phyloP scores from a whole-genome alignment of 2,888 invertebrate species.

The Drosophila quinaria region DNA sequence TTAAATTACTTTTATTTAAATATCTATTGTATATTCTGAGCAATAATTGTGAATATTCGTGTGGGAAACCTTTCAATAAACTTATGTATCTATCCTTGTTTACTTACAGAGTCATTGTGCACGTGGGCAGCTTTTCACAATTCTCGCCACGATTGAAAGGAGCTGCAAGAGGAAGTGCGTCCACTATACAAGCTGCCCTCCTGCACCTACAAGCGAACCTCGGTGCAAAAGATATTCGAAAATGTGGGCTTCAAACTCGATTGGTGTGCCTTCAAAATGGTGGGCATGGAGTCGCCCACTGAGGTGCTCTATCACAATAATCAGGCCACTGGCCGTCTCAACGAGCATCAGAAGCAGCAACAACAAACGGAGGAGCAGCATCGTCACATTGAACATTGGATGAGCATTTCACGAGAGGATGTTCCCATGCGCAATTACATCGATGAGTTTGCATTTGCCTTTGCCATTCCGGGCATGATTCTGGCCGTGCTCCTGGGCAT shows the following conservation, averaged over 20 bases:
- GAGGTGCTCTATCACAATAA: conserved; percentile 85
- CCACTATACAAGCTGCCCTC: conserved; percentile 92
- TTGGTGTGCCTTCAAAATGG: conserved; percentile 95
- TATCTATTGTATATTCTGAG: too few species aligned
- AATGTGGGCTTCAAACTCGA: conserved; percentile 92
- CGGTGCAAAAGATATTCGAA: conserved; percentile 93
- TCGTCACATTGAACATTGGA: conserved; percentile 87
- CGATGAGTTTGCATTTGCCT: conserved; percentile 89
- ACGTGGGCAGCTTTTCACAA: conserved; percentile 91
- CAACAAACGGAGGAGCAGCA: conserved; percentile 51
- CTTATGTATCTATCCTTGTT: not conserved
- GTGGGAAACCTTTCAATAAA: not conserved
- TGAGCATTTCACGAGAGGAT: conserved; percentile 87
- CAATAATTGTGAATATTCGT: too few species aligned
- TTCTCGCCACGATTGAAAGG: conserved; percentile 88
- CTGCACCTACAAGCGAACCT: conserved; percentile 95
- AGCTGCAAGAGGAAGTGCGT: conserved; percentile 91
- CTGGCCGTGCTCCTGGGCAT: conserved; percentile 89
- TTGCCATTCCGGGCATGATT: conserved; percentile 90
- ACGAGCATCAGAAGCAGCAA: conserved; percentile 44
- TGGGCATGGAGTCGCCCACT: conserved; percentile 86
- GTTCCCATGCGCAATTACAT: conserved; percentile 90
- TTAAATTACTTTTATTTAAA: too few species aligned
- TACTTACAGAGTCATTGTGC: conserved; percentile 89
- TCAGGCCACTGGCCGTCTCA: conserved; percentile 68